These are phyloP conservation scores for Piprites chloris DNA, from an alignment of 2,113 vertebrate genomes.

Conservation along the genomic window DNA sequence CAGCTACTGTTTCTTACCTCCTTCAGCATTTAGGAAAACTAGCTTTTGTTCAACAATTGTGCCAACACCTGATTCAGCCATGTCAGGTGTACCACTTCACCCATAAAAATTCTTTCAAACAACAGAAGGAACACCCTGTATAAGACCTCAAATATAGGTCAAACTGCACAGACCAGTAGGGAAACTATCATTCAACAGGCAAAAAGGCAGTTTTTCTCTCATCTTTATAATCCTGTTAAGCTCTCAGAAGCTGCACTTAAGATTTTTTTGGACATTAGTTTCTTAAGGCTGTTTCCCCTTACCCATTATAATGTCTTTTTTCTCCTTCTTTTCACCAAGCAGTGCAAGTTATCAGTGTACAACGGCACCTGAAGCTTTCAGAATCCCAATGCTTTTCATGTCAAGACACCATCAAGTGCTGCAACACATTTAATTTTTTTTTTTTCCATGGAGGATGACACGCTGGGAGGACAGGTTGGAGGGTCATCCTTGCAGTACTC, in stretches of 20 bases:
- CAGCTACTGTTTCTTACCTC: background rate
- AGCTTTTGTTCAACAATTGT: background rate
- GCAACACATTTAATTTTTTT: background rate
- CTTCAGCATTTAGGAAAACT: background rate
- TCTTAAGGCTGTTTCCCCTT: background rate
- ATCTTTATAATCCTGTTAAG: background rate
- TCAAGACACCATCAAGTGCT: background rate
- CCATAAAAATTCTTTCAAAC: background rate
- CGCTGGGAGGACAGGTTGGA: accelerated
- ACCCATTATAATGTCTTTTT: background rate
- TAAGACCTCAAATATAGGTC: background rate
- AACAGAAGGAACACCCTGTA: background rate
- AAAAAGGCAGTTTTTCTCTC: background rate
- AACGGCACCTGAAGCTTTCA: background rate
- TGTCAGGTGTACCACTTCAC: background rate
- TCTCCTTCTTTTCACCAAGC: background rate
- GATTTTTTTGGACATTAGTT: background rate
- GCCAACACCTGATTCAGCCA: background rate
- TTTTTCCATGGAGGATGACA: background rate
- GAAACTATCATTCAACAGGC: background rate
- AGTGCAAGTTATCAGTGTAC: background rate
- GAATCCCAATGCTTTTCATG: background rate
- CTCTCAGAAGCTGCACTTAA: background rate
- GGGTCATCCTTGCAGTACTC: background rate
- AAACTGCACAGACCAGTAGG: background rate